These are phyloP conservation scores for Beroe forskalii DNA, from an alignment of 37 sponge, comb jelly and placozoan genomes.

Conservation along the genomic window DNA sequence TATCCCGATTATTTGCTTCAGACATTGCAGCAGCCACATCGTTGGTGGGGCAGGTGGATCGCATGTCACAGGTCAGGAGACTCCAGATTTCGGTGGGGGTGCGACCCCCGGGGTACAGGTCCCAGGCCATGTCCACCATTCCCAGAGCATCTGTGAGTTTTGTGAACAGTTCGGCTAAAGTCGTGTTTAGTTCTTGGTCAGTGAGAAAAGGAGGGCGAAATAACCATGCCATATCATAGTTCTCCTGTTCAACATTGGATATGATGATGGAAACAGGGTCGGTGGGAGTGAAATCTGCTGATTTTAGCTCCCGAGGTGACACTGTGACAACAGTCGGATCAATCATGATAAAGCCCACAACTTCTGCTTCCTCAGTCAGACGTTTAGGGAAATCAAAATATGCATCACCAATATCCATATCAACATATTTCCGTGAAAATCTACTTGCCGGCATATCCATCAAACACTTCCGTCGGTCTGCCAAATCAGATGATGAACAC, in stretches of 20 bases:
- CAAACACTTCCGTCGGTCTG: neutral
- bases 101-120: neutral
- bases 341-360: neutral
- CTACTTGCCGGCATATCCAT: neutral
- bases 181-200: neutral
- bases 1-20: neutral
- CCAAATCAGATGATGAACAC: neutral
- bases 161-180: neutral
- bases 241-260: neutral
- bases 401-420: neutral
- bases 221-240: neutral
- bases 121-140: neutral
- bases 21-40: conserved; percentile 17
- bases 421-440: neutral
- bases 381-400: conserved; percentile 42
- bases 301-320: neutral
- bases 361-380: neutral
- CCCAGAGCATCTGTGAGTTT: neutral
- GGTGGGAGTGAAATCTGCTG: conserved; percentile 2
- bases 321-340: conserved; percentile 32
- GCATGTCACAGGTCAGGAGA: conserved; percentile 10
- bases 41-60: conserved; percentile 42
- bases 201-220: neutral
- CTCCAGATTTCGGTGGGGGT: neutral
- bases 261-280: neutral